Evolutionary conservation across 2,888 invertebrate genomes (phyloP), one percentile per base, ranked within the genome.

Genomic region (Gastracanthus pulcherrimus): DNA sequence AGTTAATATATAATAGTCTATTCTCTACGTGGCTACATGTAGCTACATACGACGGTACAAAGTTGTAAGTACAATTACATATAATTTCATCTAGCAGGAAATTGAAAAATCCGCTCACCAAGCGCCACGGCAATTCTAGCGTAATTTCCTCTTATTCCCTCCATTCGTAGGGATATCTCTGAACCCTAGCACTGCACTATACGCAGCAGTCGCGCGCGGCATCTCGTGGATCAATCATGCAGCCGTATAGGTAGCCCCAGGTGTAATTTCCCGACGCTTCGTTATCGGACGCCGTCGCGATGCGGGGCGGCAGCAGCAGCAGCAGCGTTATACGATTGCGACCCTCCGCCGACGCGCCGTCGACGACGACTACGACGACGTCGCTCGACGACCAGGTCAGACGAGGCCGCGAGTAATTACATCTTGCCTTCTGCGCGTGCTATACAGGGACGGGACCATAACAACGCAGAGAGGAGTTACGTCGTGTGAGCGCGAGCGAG

Each of bases 241-340:
- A 48, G 23, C 55, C 19, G 36, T n/a, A 41, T n/a, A n/a, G n/a
- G n/a, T n/a, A n/a, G 36, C 71, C 38, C 13, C 38, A 34, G 31
- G 72, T 66, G 38, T 72, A 78, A 79, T 79, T 72, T 62, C 41
- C 58, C 55, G 64, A 36, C 31, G 38, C 66, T 72, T 79, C 55
- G 51, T 79, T 71, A 64, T 71, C 78, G 36, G 26, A 31, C 6
- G 7, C n/a, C n/a, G n/a, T 16, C 9, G 36, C 48, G 48, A 55
- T 55, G 36, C 34, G 58, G 23, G n/a, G n/a, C 11, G 5, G n/a
- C 48, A 34, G 13, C 38, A 38, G 23, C 19, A 23, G n/a, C 29
- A 9, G 58, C n/a, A n/a, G n/a, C n/a, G n/a, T n/a, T n/a, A n/a
- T n/a, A n/a, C n/a, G n/a, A n/a, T n/a, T n/a, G n/a, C n/a, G n/a